A percentile compares a stretch with the other conserved stretches of the same genome.
phyloP scores from a whole-genome alignment of 2,797 vertebrate genomes.

The Chromis chromis region DNA sequence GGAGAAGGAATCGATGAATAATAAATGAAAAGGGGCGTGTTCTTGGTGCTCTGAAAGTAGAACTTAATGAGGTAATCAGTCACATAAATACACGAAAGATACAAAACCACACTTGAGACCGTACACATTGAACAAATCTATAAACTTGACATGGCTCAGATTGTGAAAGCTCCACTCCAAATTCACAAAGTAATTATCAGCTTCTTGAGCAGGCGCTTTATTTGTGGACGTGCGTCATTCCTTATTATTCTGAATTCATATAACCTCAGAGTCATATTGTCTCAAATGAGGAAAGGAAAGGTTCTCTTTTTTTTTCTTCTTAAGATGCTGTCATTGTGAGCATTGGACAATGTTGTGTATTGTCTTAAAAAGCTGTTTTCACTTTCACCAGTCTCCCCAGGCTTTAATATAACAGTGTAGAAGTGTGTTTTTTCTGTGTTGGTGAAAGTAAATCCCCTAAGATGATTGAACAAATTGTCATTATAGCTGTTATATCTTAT shows the following conservation, averaged over 20 bases:
- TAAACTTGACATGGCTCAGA: slow-evolving; percentile 18
- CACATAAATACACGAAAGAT: not conserved
- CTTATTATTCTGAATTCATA: slow-evolving; percentile 17
- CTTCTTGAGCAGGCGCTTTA: not conserved
- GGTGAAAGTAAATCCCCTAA: not conserved
- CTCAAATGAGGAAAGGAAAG: not conserved
- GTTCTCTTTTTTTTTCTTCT: not conserved
- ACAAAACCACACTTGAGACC: slow-evolving; percentile 21
- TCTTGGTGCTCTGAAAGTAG: slow-evolving; percentile 17
- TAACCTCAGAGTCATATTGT: not conserved
- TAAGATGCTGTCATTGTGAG: not conserved
- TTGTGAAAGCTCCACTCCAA: slow-evolving; percentile 4
- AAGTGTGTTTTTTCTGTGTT: not conserved
- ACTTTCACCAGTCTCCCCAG: not conserved
- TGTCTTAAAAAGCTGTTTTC: not conserved
- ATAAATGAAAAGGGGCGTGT: slow-evolving; percentile 34
- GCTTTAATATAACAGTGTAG: not conserved
- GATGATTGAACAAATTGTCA: not conserved
- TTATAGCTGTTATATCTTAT: not conserved
- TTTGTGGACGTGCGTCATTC: slow-evolving; percentile 25
- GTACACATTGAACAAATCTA: slow-evolving; percentile 22
- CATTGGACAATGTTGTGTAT: not conserved
- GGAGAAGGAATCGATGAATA: slow-evolving; percentile 39
- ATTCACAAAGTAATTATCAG: slow-evolving; percentile 25
- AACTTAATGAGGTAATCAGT: slow-evolving; percentile 37